Conservation (phyloP, 2,113 vertebrate species). For the Hydrochoerus hydrochaeris region DNA sequence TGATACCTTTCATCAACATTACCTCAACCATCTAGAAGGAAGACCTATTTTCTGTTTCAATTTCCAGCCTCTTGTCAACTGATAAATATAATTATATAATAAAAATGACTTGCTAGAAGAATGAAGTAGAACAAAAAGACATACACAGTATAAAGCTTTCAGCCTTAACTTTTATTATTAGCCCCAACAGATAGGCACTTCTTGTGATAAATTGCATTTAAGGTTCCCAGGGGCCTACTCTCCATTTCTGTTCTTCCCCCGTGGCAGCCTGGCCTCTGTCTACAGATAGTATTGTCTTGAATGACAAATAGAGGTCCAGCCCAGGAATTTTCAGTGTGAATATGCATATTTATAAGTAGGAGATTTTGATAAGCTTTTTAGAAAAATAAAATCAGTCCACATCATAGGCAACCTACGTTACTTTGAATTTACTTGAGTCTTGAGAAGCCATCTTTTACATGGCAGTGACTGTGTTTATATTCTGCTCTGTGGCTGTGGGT, state of each 20-base stretch:
- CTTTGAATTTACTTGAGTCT: not conserved
- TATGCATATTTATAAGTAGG: not conserved
- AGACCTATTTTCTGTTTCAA: not conserved
- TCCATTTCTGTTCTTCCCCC: not conserved
- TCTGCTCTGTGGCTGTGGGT: not conserved
- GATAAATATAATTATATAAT: not conserved
- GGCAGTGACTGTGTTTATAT: not conserved
- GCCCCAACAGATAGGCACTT: not conserved
- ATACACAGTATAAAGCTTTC: not conserved
- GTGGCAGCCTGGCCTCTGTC: not conserved
- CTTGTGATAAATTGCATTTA: not conserved
- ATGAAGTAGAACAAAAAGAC: not conserved
- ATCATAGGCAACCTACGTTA: not conserved
- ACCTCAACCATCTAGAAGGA: not conserved
- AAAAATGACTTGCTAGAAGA: not conserved
- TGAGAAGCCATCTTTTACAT: not conserved
- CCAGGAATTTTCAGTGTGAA: not conserved
- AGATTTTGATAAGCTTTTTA: not conserved
- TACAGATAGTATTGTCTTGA: not conserved
- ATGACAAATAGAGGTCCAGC: not conserved
- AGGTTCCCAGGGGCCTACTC: not conserved
- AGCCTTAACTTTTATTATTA: not conserved
- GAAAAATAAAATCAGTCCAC: not conserved
- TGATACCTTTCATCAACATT: rapidly evolving
- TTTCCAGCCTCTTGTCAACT: not conserved